Conservation (phyloP, 2,888 invertebrate species). For the Cephus nigrinus region DNA sequence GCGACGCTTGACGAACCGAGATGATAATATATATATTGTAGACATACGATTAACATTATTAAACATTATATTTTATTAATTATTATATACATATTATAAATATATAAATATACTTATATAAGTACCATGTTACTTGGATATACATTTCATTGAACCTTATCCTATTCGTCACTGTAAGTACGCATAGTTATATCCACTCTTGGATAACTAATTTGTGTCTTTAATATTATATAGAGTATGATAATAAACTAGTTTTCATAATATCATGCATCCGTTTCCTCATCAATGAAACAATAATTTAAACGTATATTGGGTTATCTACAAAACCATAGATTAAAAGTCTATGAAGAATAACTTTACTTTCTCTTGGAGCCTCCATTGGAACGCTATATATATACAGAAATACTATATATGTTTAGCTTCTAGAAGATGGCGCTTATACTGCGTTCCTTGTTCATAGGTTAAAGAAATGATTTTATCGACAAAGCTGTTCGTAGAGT, state of each 20-base stretch:
- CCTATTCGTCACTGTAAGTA: not conserved
- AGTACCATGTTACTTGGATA: conserved; percentile 57
- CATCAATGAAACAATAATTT: not conserved
- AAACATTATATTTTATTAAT: conserved; percentile 64
- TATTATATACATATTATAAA: conserved; percentile 54
- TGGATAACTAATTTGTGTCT: not conserved
- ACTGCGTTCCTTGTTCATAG: not conserved
- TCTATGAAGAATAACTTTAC: not conserved
- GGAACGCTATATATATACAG: not conserved
- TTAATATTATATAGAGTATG: not conserved
- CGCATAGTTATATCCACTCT: not conserved
- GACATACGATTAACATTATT: conserved; percentile 58
- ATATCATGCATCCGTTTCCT: not conserved
- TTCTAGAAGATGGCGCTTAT: not conserved
- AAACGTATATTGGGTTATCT: not conserved
- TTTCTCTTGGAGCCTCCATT: not conserved
- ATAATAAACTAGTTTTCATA: not conserved
- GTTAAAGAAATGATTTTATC: not conserved
- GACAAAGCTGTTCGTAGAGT: not conserved
- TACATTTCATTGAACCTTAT: conserved; percentile 42
- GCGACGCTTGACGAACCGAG: conserved; percentile 41
- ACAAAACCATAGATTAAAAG: not conserved
- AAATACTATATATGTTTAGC: not conserved
- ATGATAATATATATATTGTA: conserved; percentile 58
- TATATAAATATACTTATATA: conserved; percentile 51